A percentile compares a stretch with the other conserved stretches of the same genome.
Evolutionary conservation across 2,888 invertebrate species (phyloP).

Genomic region (Polymixis lichenea): DNA sequence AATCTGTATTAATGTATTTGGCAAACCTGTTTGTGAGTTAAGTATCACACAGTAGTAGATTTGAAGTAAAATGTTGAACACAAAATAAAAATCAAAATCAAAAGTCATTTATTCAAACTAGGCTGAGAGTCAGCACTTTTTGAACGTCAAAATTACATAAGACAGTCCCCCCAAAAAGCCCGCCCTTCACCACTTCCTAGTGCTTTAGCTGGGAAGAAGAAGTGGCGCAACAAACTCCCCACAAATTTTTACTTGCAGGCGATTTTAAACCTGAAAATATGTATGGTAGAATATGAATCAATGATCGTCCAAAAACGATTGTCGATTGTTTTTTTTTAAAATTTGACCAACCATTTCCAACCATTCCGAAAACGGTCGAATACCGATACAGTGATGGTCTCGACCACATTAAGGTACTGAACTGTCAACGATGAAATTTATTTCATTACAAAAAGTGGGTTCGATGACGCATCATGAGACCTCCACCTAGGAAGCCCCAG

Average conservation of each 20-base stretch:
- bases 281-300: not conserved
- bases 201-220: too few species aligned
- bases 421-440: conserved; percentile 61
- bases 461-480: conserved; percentile 55
- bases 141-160: too few species aligned
- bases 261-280: conserved; percentile 3
- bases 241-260: not conserved
- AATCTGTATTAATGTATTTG: conserved; percentile 43
- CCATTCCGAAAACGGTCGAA: conserved; percentile 26
- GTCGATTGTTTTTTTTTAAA: conserved; percentile 34
- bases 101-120: too few species aligned
- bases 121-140: too few species aligned
- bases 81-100: too few species aligned
- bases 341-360: not conserved
- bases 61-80: conserved; percentile 6
- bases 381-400: conserved; percentile 36
- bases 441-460: conserved; percentile 41
- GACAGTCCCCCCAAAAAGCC: too few species aligned
- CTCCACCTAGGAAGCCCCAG: conserved; percentile 55
- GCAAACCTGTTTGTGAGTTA: conserved; percentile 5
- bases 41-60: conserved; percentile 10
- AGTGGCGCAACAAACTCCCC: too few species aligned
- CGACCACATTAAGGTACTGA: conserved; percentile 50
- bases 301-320: not conserved
- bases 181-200: too few species aligned